Conservation (phyloP, 2,888 invertebrate species). For the Erebia ligea region DNA sequence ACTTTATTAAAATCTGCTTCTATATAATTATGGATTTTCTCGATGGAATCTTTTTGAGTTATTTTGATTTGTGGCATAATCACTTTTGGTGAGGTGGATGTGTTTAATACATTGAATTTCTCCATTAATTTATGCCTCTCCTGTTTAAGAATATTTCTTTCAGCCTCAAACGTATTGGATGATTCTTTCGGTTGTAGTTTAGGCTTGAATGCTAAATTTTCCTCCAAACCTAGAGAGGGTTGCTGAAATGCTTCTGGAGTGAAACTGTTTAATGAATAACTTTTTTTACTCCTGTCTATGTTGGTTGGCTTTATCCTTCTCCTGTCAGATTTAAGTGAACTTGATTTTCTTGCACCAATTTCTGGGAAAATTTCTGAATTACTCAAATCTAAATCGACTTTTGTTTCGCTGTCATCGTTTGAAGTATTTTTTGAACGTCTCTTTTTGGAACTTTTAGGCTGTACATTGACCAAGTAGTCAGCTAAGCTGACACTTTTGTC, state of each 20-base stretch:
- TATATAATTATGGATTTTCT: slow-evolving; percentile 57
- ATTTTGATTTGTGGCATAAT: slow-evolving; percentile 64
- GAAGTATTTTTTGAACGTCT: slow-evolving; percentile 61
- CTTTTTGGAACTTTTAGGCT: slow-evolving; percentile 62
- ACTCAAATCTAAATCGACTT: slow-evolving; percentile 64
- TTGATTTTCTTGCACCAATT: slow-evolving; percentile 69
- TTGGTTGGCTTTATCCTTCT: slow-evolving; percentile 82
- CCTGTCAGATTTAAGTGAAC: slow-evolving; percentile 63
- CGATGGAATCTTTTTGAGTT: slow-evolving; percentile 56
- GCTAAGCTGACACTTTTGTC: slow-evolving; percentile 70
- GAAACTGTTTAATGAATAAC: slow-evolving; percentile 67
- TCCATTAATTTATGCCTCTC: slow-evolving; percentile 76
- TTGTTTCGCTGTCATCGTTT: slow-evolving; percentile 59
- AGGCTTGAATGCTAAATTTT: slow-evolving; percentile 69
- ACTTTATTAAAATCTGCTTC: slow-evolving; percentile 74
- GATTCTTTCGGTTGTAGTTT: slow-evolving; percentile 62
- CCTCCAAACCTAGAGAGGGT: slow-evolving; percentile 60
- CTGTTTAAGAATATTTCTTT: slow-evolving; percentile 71
- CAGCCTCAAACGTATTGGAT: slow-evolving; percentile 63
- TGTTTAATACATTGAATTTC: slow-evolving; percentile 72
- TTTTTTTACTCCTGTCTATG: slow-evolving; percentile 63
- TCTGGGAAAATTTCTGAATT: slow-evolving; percentile 74
- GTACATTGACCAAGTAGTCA: slow-evolving; percentile 63
- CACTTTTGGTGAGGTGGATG: slow-evolving; percentile 55
- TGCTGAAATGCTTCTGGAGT: slow-evolving; percentile 66